phyloP scores from a whole-genome alignment of 2,797 vertebrate species.

The Channallabes apus region DNA sequence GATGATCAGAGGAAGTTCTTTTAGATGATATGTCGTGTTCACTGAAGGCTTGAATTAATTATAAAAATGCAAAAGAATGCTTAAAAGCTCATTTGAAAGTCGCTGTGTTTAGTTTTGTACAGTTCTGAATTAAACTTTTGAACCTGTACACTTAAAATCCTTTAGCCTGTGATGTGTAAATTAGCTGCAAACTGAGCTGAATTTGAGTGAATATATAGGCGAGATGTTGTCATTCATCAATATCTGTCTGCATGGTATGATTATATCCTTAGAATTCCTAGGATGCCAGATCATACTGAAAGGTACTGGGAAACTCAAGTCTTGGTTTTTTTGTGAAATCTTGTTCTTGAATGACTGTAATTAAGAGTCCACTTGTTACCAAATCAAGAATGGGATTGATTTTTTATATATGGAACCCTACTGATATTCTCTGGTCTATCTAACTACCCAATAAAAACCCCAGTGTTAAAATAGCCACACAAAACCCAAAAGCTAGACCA shows the following conservation, averaged over 20 bases:
- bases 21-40: constrained; percentile 54
- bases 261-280: background rate
- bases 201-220: background rate
- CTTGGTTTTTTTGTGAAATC: background rate
- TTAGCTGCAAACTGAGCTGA: background rate
- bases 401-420: background rate
- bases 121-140: background rate
- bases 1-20: constrained; percentile 59
- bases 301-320: background rate
- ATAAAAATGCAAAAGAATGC: background rate
- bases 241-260: background rate
- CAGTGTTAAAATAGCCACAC: background rate
- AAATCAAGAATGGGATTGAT: background rate
- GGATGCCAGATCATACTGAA: background rate
- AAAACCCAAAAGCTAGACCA: background rate
- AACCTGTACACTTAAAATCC: background rate
- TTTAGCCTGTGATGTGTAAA: background rate
- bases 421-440: background rate
- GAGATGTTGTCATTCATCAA: background rate
- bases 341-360: background rate
- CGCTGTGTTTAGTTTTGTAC: background rate
- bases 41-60: constrained; percentile 73
- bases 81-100: background rate
- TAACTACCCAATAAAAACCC: background rate
- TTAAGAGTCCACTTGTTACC: background rate